These are phyloP conservation scores for Ianthella basta DNA, from an alignment of 37 sponge, comb jelly and placozoan genomes.

Conservation along the genomic window DNA sequence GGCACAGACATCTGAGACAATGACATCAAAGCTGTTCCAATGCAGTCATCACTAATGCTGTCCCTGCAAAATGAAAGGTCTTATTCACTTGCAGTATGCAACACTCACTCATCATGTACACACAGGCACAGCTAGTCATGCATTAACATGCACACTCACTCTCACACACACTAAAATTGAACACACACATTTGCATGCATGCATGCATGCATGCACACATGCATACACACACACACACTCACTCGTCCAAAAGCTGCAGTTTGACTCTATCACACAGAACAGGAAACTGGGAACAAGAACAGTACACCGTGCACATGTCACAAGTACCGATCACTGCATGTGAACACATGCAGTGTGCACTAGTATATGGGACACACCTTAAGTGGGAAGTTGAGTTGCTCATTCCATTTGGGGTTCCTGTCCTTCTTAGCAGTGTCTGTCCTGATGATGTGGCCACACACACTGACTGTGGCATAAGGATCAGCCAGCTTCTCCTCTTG, in stretches of 20 bases:
- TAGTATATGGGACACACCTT: slow-evolving; percentile 56
- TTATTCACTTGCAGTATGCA: neutral
- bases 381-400: slow-evolving; percentile 83
- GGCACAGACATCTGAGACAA: slow-evolving; percentile 80
- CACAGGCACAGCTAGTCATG: too few species aligned
- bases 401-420: slow-evolving; percentile 88
- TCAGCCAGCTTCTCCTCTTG: slow-evolving; percentile 90
- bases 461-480: slow-evolving; percentile 84
- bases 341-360: neutral
- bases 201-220: too few species aligned
- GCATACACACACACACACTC: too few species aligned
- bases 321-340: neutral
- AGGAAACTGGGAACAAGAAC: neutral
- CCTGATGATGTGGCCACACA: slow-evolving; percentile 87
- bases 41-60: slow-evolving; percentile 82
- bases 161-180: too few species aligned
- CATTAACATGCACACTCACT: too few species aligned
- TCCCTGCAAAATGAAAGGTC: slow-evolving; percentile 53
- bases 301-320: neutral
- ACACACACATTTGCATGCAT: too few species aligned
- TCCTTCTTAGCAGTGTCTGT: slow-evolving; percentile 83
- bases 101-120: too few species aligned
- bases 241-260: too few species aligned
- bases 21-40: slow-evolving; percentile 85
- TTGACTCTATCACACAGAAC: too few species aligned